A percentile compares a stretch with the other conserved stretches of the same genome.
phyloP scores from a whole-genome alignment of 1,140 invertebrate genomes.

The Epicauta chinensis region DNA sequence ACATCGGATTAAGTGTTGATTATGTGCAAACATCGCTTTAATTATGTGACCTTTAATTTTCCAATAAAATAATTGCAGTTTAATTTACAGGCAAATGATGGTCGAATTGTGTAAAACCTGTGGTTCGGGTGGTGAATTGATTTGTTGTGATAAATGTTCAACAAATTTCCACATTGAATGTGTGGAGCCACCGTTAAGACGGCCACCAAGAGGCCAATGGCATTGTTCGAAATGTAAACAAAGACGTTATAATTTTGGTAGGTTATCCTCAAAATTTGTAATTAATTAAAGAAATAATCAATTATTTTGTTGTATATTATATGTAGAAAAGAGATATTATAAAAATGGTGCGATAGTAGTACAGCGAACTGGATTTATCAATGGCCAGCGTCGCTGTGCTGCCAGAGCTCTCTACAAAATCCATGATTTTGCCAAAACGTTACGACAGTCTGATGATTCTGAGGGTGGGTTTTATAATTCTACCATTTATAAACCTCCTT shows the following conservation, averaged over 20 bases:
- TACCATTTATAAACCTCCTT: neutral
- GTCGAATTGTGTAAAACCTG: slow-evolving; percentile 45
- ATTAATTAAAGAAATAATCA: neutral
- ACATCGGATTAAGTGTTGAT: too few relatives aligned
- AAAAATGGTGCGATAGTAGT: slow-evolving; percentile 7
- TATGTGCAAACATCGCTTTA: too few relatives aligned
- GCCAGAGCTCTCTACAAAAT: slow-evolving; percentile 50
- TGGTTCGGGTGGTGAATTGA: slow-evolving; percentile 48
- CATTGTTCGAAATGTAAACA: slow-evolving; percentile 50
- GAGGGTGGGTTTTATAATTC: slow-evolving; percentile 29
- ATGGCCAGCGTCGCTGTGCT: slow-evolving; percentile 42
- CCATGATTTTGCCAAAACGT: slow-evolving; percentile 50
- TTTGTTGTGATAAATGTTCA: slow-evolving; percentile 54
- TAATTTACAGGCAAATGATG: slow-evolving; percentile 20
- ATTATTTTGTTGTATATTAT: neutral
- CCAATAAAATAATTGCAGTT: too few relatives aligned
- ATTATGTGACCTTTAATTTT: neutral
- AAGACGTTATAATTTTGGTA: slow-evolving; percentile 31
- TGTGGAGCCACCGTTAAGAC: slow-evolving; percentile 51
- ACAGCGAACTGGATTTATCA: slow-evolving; percentile 21
- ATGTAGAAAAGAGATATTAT: slow-evolving; percentile 8
- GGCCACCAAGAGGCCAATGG: slow-evolving; percentile 55
- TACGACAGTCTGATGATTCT: slow-evolving; percentile 32
- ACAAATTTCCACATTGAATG: slow-evolving; percentile 54
- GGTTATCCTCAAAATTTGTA: neutral